Percentiles rank a stretch among this genome's conserved stretches.
These are phyloP conservation scores for Paragorgia papillata DNA, from an alignment of 92 coral and sea anemone species.

Conservation along the genomic window DNA sequence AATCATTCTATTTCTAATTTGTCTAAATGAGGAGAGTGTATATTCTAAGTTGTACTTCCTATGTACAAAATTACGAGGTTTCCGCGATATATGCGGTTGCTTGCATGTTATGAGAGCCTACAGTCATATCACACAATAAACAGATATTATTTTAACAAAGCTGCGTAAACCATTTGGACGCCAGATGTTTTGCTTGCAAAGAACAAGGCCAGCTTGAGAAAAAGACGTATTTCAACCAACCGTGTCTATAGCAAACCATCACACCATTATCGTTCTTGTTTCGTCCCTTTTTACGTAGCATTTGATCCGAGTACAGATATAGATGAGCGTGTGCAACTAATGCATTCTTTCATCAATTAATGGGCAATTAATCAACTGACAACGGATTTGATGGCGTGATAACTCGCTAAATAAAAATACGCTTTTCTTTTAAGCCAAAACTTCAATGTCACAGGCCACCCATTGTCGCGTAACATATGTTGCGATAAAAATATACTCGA, in stretches of 20 bases:
- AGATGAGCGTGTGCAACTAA: not conserved
- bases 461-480: not conserved
- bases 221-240: not conserved
- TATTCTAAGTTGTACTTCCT: too few species aligned
- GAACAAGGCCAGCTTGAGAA: not conserved
- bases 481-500: too few species aligned
- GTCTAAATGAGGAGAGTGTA: too few species aligned
- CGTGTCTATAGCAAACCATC: not conserved
- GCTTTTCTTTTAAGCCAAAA: too few species aligned
- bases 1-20: too few species aligned
- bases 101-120: too few species aligned
- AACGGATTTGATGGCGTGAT: not conserved
- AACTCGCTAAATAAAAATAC: not conserved
- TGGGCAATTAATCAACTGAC: slow-evolving; percentile 1
- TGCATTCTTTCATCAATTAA: slow-evolving; percentile 1
- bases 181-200: slow-evolving; percentile 22
- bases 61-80: too few species aligned
- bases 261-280: not conserved
- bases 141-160: slow-evolving; percentile 33
- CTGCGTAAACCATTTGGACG: slow-evolving; percentile 20
- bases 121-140: not conserved
- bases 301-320: not conserved
- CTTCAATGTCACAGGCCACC: too few species aligned
- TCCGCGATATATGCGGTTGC: too few species aligned
- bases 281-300: not conserved